A percentile compares a stretch with the other conserved stretches of the same genome.
Evolutionary conservation across 2,888 invertebrate genomes (phyloP).

Genomic region (Melinaea menophilus): DNA sequence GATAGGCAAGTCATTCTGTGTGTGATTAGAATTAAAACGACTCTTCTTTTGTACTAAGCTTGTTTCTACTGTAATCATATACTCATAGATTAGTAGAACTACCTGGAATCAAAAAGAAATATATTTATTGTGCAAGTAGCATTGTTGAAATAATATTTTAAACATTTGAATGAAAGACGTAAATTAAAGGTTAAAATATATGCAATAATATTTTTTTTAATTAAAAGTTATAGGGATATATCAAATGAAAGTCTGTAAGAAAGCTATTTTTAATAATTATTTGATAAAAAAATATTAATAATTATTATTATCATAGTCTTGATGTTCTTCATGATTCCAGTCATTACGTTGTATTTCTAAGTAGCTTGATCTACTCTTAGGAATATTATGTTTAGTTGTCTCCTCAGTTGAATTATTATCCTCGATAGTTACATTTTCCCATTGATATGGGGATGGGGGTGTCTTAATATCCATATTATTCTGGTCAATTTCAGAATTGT

Average conservation of each 20-base stretch:
- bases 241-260: too few species aligned
- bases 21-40: slow-evolving; percentile 37
- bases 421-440: slow-evolving; percentile 29
- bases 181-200: background rate
- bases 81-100: slow-evolving; percentile 74
- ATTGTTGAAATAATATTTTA: background rate
- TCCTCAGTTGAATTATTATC: slow-evolving; percentile 26
- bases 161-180: background rate
- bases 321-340: slow-evolving; percentile 46
- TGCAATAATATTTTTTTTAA: too few species aligned
- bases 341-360: slow-evolving; percentile 51
- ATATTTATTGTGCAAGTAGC: background rate
- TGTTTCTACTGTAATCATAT: slow-evolving; percentile 70
- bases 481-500: slow-evolving; percentile 11
- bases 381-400: slow-evolving; percentile 42
- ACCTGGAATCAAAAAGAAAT: slow-evolving; percentile 55
- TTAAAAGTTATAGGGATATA: too few species aligned
- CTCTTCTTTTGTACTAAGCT: slow-evolving; percentile 60
- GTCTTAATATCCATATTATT: slow-evolving; percentile 17
- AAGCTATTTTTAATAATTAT: background rate
- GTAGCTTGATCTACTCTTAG: slow-evolving; percentile 47
- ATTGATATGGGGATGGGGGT: slow-evolving; percentile 25
- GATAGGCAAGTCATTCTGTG: slow-evolving; percentile 49
- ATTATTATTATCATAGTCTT: slow-evolving; percentile 45
- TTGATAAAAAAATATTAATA: slow-evolving; percentile 34